A percentile compares a stretch with the other conserved stretches of the same genome.
phyloP scores from a whole-genome alignment of 2,888 invertebrate genomes.

The Cosmia trapezina region DNA sequence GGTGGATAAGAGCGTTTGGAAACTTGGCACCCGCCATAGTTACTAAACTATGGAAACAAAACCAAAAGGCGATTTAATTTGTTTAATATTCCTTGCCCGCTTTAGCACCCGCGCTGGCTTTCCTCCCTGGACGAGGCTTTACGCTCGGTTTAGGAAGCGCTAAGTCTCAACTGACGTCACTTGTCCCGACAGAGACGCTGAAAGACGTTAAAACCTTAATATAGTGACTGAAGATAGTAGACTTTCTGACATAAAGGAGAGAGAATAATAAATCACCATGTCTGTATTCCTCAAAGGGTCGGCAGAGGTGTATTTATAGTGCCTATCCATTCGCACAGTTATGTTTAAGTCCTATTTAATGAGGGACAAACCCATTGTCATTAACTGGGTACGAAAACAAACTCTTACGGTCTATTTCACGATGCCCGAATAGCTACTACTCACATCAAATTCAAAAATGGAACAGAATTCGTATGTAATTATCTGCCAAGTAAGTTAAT shows the following conservation, averaged over 20 bases:
- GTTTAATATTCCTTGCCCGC: not conserved
- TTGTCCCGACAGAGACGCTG: not conserved
- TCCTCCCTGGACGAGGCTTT: not conserved
- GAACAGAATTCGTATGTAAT: too few species aligned
- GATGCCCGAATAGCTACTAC: too few species aligned
- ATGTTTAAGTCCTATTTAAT: not conserved
- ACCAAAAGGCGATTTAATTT: too few species aligned
- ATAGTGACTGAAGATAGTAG: slow-evolving; percentile 6
- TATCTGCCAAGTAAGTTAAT: too few species aligned
- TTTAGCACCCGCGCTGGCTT: not conserved
- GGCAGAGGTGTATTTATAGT: not conserved
- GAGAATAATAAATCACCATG: not conserved
- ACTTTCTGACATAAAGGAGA: not conserved
- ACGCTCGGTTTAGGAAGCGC: slow-evolving; percentile 8
- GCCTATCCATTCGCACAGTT: not conserved
- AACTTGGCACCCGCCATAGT: not conserved
- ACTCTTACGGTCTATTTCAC: too few species aligned
- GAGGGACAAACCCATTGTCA: too few species aligned
- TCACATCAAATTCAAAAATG: too few species aligned
- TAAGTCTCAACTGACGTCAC: slow-evolving; percentile 16
- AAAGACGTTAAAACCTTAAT: slow-evolving; percentile 25
- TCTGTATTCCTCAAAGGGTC: not conserved
- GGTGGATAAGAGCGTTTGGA: too few species aligned
- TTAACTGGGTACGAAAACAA: not conserved
- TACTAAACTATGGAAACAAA: not conserved